phyloP scores from a whole-genome alignment of 2,797 vertebrate species.

The Gobio occitaniae region DNA sequence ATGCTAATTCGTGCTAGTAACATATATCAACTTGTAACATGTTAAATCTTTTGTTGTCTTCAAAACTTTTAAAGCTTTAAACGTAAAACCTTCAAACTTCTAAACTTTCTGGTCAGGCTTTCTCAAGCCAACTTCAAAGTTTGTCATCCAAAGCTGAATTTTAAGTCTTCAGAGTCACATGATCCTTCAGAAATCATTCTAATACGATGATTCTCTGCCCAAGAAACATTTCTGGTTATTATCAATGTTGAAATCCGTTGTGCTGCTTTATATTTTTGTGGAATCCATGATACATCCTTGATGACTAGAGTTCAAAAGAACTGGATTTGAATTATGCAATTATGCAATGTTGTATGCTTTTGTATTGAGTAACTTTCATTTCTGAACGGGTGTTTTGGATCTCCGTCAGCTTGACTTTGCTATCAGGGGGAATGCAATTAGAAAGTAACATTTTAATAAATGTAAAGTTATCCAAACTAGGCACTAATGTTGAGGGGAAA shows the following conservation, averaged over 20 bases:
- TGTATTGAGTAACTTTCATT: neutral
- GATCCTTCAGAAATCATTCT: neutral
- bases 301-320: neutral
- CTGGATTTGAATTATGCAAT: neutral
- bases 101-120: no score
- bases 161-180: neutral
- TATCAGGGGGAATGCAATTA: neutral
- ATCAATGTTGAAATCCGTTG: no score
- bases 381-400: neutral
- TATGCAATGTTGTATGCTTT: neutral
- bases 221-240: neutral
- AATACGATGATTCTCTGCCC: neutral
- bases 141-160: neutral
- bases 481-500: neutral
- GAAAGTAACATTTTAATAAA: neutral
- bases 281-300: neutral
- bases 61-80: no score
- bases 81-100: no score
- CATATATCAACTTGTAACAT: no score
- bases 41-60: no score
- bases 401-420: neutral
- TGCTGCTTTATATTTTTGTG: neutral
- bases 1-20: no score
- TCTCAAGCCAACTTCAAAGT: no score
- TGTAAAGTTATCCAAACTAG: neutral